Conservation (phyloP, 2,888 invertebrate species). For the Chesias legatella region DNA sequence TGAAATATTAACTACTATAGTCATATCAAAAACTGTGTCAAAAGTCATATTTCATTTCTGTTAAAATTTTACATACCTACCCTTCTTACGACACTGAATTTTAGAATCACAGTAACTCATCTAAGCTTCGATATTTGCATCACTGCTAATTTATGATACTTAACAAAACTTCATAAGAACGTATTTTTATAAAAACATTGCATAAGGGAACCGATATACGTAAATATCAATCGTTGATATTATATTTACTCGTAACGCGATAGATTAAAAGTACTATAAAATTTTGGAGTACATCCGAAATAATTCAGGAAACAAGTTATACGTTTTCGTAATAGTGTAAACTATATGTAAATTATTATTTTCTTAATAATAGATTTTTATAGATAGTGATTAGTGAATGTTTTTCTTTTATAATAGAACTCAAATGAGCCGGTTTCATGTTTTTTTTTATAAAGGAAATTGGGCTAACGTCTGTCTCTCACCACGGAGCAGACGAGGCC, state of each 20-base stretch:
- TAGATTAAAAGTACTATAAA: slow-evolving; percentile 65
- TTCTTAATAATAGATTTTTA: slow-evolving; percentile 55
- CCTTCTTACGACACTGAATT: not conserved
- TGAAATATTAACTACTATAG: too few species aligned
- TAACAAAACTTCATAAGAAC: slow-evolving; percentile 54
- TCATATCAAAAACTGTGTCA: too few species aligned
- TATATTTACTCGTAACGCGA: slow-evolving; percentile 69
- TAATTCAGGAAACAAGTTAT: slow-evolving; percentile 73
- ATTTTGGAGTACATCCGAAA: slow-evolving; percentile 46
- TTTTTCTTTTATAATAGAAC: slow-evolving; percentile 60
- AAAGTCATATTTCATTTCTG: too few species aligned
- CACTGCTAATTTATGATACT: slow-evolving; percentile 24
- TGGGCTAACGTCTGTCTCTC: slow-evolving; percentile 6
- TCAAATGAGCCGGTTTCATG: slow-evolving; percentile 68
- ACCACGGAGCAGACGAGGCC: slow-evolving; percentile 1
- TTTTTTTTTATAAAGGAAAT: slow-evolving; percentile 39
- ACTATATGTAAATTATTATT: slow-evolving; percentile 74
- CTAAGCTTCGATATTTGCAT: slow-evolving; percentile 9
- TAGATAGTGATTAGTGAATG: slow-evolving; percentile 71
- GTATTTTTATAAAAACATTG: slow-evolving; percentile 79
- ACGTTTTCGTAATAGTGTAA: slow-evolving; percentile 73
- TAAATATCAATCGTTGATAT: slow-evolving; percentile 71
- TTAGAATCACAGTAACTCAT: slow-evolving; percentile 19
- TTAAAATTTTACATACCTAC: too few species aligned
- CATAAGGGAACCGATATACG: slow-evolving; percentile 76